Evolutionary conservation across 2,113 vertebrate genomes (phyloP).

Genomic region (Scortum barcoo): DNA sequence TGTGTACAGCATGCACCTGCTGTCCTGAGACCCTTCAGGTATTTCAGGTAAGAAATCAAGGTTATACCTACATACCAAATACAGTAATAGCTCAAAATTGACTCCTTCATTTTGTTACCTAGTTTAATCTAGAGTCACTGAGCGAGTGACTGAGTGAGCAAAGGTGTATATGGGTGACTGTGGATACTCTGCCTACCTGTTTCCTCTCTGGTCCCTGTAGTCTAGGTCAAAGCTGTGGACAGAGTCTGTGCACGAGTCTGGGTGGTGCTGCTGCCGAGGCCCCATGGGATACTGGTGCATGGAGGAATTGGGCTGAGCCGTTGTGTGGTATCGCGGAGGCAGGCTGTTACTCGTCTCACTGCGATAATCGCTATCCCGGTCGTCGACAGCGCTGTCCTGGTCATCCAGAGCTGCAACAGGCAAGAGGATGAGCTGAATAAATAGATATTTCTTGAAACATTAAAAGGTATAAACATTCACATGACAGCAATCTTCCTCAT

Average conservation of each 20-base stretch:
- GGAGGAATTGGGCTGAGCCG: conserved; percentile 93
- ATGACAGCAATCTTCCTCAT: neutral
- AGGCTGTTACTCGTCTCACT: conserved; percentile 96
- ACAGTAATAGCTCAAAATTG: neutral
- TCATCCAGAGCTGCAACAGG: conserved; percentile 91
- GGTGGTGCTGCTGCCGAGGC: conserved; percentile 86
- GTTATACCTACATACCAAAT: neutral
- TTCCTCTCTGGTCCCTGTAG: conserved; percentile 86
- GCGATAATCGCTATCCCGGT: conserved; percentile 97
- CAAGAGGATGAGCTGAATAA: neutral
- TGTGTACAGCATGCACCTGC: too few relatives aligned
- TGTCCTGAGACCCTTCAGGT: too few relatives aligned
- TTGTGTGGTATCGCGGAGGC: conserved; percentile 92
- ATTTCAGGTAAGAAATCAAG: too few relatives aligned
- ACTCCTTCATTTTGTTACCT: too few relatives aligned
- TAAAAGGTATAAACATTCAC: neutral
- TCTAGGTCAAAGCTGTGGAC: conserved; percentile 90
- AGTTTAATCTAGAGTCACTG: neutral
- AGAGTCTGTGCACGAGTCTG: conserved; percentile 88
- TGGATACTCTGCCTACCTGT: conserved; percentile 85
- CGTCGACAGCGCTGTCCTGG: conserved; percentile 94
- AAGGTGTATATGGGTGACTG: neutral
- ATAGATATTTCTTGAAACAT: neutral
- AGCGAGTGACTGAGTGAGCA: neutral
- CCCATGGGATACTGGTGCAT: conserved; percentile 92